Evolutionary conservation across 2,888 invertebrate genomes (phyloP), one percentile per base, ranked within the genome.

Genomic region (Copidosoma aretas): DNA sequence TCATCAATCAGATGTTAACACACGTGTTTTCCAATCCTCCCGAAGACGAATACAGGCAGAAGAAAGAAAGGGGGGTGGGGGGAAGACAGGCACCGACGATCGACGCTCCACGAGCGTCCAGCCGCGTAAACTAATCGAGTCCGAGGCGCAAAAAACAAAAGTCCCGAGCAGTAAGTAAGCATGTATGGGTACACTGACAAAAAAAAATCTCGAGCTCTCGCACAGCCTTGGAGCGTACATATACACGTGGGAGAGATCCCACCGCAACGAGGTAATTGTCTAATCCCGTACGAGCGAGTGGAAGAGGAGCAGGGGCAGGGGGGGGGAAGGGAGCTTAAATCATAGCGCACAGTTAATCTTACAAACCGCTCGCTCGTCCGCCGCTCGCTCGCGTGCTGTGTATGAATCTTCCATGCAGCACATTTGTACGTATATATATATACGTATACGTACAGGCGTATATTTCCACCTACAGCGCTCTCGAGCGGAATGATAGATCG

Each of bases 401-500:
- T 64, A 67, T 65, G 68, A 68, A 68, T 66, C 63, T 66, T 63
- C 60, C 68, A 65, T 63, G 57, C 19, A 68, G 52, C 67, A 66
- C 32, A 32, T 32, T 32, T 32, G 32, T 32, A 32, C 32, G 32
- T 32, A 32, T 32, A 32, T 8, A 32, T 32, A 32, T 5, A 3
- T 32, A 8, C 8, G 32, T 32, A 3, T 8, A 32, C 8, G 32
- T 32, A 32, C n/a, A n/a, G n/a, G 32, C 8, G 8, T 32, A 32
- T 32, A 32, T 32, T 5, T 5, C 32, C 8, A 32, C 64, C 67
- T 71, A 64, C 69, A 68, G 49, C 61, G n/a, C 53, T 67, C 58
- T 21, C n/a, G 57, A 68, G 51, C 60, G 56, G 66, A 60, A 75
- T 79, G 79, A 79, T 78, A 79, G 78, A 79, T 80, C 71, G 76